Evolutionary conservation across 2,888 invertebrate genomes (phyloP), one percentile per base, ranked within the genome.

Genomic region (Lasioglossum leucozonium): DNA sequence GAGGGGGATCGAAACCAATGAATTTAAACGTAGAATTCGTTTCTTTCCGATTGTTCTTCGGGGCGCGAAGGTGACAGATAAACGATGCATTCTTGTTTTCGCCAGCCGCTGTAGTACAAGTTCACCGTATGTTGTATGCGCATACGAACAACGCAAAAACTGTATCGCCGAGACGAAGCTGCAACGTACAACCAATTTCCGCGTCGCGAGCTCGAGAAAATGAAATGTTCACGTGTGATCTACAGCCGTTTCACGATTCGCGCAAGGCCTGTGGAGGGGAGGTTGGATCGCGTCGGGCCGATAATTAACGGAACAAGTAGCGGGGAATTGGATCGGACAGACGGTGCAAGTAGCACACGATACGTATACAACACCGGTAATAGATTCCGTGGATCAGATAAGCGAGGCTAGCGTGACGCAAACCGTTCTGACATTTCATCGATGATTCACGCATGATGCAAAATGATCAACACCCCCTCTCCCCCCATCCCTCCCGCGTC

Each of bases 361-460:
- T 40, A 71, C 71, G 44, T 71, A 74, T 84, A 69, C 26, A 75
- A 40, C 83, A 73, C 37, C 42, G 62, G n/a, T 75, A 75, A 80
- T 71, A 76, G 76, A 81, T 75, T 42, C 26, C 55, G 67, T 67
- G 13, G 80, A 85, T 81, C 72, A 74, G 85, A 77, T 77, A 85
- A 75, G 69, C 58, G 55, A 18, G 47, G 26, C 67, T 13, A 37
- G n/a, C 30, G 74, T 86, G 80, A 85, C 85, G 85, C 78, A 79
- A 77, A 79, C 72, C 65, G 77, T 34, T 67, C 22, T 81, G 85
- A 84, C 77, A 85, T 78, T 86, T 81, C 58, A 6, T 47, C 67
- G 81, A 74, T 85, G 81, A 86, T 81, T 81, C 85, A 77, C 85
- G 72, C 58, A 72, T 81, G 80, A 86, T 81, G 85, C 81, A 85